Evolutionary conservation across 2,113 vertebrate genomes (phyloP), one percentile per base, ranked within the genome.

Genomic region (Rostratula benghalensis): DNA sequence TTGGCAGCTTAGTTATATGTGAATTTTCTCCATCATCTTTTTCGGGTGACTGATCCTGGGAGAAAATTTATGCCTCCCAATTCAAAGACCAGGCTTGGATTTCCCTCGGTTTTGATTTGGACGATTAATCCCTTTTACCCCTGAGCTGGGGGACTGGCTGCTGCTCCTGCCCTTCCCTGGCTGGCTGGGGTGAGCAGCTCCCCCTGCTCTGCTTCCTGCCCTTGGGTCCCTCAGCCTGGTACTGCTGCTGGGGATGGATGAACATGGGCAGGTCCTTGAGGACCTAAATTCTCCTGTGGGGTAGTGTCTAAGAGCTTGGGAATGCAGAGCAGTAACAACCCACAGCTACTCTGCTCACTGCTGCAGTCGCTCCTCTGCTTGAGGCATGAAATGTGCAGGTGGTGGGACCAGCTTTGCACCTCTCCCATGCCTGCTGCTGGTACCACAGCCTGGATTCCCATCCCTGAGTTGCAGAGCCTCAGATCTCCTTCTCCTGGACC

Each of bases 311-410:
- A 57, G 63, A 50, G 10, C 41, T 39, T 1, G 0, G 17, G 45
- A 25, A 28, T 11, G 8, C 63, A n/a, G 37, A 65, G 43, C 33
- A 16, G 41, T 13, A 28, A 35, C 46, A 56, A 8, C 46, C 14
- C 21, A 11, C 5, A 4, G 22, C 12, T 31, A 1, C 31, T 61
- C 4, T 7, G 0, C 31, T 75, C 25, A 1, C 41, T 1, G 19
- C 60, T 73, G 54, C 63, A 10, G 43, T 45, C 3, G 3, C 27
- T 65, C 41, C n/a, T 31, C 43, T 50, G 45, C 50, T 56, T 4
- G 3, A 69, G 61, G 28, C 2, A 4, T 30, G 37, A 82, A 64
- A 20, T 16, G 7, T 5, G 3, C 3, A 11, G 67, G n/a, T 1
- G 25, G 20, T 6, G 5, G 31, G 69, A 69, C 31, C 61, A 54